Percentiles rank a stretch among this genome's conserved stretches.
Conservation (phyloP, 2,888 invertebrate genomes). For the Psylliodes chrysocephalus region DNA sequence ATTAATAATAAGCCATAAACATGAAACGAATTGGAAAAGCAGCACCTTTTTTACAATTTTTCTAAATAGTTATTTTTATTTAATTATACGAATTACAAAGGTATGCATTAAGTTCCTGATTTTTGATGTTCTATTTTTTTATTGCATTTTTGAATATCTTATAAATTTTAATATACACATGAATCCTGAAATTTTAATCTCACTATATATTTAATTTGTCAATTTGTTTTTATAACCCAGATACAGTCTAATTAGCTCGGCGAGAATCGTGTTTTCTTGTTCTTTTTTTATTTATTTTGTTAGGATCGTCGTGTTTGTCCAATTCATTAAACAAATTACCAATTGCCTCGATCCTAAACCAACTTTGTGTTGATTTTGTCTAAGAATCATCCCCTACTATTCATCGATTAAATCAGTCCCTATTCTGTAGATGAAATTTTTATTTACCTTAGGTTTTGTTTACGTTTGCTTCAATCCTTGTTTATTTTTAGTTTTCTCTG, state of each 20-base stretch:
- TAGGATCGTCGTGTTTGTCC: constrained; percentile 8
- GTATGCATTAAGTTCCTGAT: too few species aligned
- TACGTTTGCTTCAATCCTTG: neutral
- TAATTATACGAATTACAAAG: too few species aligned
- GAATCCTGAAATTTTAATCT: too few species aligned
- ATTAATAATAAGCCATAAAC: too few species aligned
- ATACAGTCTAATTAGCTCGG: constrained; percentile 1
- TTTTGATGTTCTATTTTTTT: too few species aligned
- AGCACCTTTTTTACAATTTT: too few species aligned
- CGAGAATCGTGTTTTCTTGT: neutral
- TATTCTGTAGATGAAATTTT: neutral
- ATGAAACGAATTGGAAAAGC: too few species aligned
- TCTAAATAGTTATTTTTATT: too few species aligned
- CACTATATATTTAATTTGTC: constrained; percentile 1
- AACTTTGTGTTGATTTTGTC: constrained; percentile 17
- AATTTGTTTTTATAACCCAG: neutral
- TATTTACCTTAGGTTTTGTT: neutral
- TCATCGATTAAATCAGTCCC: neutral
- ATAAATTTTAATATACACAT: too few species aligned
- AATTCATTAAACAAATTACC: constrained; percentile 12
- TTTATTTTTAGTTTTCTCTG: too few species aligned
- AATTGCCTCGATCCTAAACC: constrained; percentile 1
- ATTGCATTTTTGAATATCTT: too few species aligned
- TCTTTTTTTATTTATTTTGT: constrained; percentile 9
- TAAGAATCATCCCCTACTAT: constrained; percentile 1